A percentile compares a stretch with the other conserved stretches of the same genome.
These are phyloP conservation scores for Mythimna lalbum DNA, from an alignment of 2,888 invertebrate species.

Conservation along the genomic window DNA sequence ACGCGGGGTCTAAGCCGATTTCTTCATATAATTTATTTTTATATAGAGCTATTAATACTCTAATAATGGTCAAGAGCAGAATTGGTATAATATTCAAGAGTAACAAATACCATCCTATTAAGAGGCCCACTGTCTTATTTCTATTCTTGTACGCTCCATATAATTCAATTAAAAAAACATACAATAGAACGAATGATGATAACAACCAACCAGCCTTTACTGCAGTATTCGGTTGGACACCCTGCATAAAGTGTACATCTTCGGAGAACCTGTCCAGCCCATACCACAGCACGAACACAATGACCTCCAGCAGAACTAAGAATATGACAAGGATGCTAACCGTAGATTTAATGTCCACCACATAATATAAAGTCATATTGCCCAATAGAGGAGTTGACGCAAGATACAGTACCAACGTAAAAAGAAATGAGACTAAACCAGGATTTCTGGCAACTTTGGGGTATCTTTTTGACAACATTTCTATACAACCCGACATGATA, in stretches of 20 bases:
- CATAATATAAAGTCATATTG: constrained; percentile 65
- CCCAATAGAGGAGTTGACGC: constrained; percentile 77
- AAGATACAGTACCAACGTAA: constrained; percentile 69
- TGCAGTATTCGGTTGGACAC: constrained; percentile 76
- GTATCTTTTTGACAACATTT: constrained; percentile 69
- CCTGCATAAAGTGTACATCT: constrained; percentile 88
- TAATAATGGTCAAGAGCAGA: constrained; percentile 56
- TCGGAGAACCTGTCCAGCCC: constrained; percentile 82
- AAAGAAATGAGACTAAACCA: constrained; percentile 70
- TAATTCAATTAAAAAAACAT: constrained; percentile 70
- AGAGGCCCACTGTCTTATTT: constrained; percentile 18
- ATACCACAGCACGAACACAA: constrained; percentile 82
- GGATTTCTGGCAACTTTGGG: constrained; percentile 71
- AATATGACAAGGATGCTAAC: constrained; percentile 69
- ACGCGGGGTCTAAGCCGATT: constrained; percentile 73
- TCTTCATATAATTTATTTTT: constrained; percentile 64
- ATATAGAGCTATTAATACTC: constrained; percentile 67
- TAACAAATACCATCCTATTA: constrained; percentile 60
- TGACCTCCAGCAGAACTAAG: constrained; percentile 71
- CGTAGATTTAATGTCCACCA: constrained; percentile 67
- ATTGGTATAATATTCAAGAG: constrained; percentile 42
- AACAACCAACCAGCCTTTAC: constrained; percentile 78
- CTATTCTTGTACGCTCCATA: constrained; percentile 24
- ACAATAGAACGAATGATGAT: constrained; percentile 68
- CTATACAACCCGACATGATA: constrained; percentile 72